Conservation (phyloP, 2,888 invertebrate species). For the Dexiosoma caninum region DNA sequence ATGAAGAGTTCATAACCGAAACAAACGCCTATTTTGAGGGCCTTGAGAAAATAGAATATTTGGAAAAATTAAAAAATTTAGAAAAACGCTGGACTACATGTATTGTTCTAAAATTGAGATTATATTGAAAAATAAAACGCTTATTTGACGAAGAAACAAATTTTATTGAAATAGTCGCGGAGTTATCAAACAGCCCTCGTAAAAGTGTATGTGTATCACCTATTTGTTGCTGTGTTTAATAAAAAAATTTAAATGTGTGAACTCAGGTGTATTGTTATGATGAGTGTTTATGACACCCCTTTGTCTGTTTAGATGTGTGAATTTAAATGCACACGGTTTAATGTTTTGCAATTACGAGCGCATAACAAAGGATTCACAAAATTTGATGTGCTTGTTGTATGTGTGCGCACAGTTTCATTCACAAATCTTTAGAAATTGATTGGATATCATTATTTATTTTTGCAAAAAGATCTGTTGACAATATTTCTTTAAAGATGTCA, state of each 20-base stretch:
- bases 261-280: conserved; percentile 10
- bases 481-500: not conserved
- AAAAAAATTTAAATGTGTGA: conserved; percentile 17
- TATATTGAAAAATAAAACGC: not conserved
- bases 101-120: no score
- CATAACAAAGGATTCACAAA: not conserved
- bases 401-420: not conserved
- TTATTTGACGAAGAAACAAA: not conserved
- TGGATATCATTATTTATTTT: not conserved
- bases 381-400: no score
- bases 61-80: no score
- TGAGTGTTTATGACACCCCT: not conserved
- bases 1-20: no score
- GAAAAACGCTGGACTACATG: no score
- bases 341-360: not conserved
- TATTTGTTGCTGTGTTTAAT: not conserved
- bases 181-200: no score
- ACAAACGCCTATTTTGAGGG: no score
- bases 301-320: not conserved
- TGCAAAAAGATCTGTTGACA: not conserved
- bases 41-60: no score
- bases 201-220: not conserved
- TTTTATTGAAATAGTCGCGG: no score
- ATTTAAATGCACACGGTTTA: not conserved
- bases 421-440: not conserved